These are phyloP conservation scores for Formica aserva DNA, from an alignment of 2,888 invertebrate genomes.

Conservation along the genomic window DNA sequence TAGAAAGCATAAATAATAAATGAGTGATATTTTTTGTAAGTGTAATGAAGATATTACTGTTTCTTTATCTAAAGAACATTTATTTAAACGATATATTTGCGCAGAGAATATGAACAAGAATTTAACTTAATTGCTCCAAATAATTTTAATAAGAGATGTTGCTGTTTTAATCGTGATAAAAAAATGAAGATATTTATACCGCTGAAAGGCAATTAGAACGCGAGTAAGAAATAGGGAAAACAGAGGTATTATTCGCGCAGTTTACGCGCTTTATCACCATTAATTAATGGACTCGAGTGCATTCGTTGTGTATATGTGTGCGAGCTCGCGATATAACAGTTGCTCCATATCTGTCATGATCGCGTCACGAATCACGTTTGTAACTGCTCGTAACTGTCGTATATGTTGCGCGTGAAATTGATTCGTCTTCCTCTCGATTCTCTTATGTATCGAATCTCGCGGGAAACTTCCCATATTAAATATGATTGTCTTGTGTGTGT, in stretches of 20 bases:
- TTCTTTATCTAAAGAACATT: background rate
- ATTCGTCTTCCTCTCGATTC: conserved; percentile 74
- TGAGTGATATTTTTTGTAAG: background rate
- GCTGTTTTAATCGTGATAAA: conserved; percentile 39
- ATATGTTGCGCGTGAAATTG: conserved; percentile 75
- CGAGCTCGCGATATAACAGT: conserved; percentile 64
- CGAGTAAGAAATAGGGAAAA: conserved; percentile 24
- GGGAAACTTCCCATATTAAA: background rate
- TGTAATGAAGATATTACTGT: background rate
- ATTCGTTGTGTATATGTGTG: conserved; percentile 19
- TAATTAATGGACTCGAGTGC: conserved; percentile 80
- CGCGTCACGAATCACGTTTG: conserved; percentile 79
- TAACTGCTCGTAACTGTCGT: conserved; percentile 74
- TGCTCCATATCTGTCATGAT: conserved; percentile 79
- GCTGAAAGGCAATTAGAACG: conserved; percentile 46
- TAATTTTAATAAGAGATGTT: too few species aligned
- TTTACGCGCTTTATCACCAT: conserved; percentile 77
- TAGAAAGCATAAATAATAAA: background rate
- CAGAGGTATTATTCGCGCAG: conserved; percentile 48
- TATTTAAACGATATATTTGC: background rate
- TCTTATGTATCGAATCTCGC: conserved; percentile 36
- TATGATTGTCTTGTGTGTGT: background rate
- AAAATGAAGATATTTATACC: conserved; percentile 36
- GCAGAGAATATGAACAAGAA: conserved; percentile 5
- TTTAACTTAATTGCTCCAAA: conserved; percentile 21